phyloP scores from a whole-genome alignment of 2,797 vertebrate genomes.

The Lagodon rhomboides region DNA sequence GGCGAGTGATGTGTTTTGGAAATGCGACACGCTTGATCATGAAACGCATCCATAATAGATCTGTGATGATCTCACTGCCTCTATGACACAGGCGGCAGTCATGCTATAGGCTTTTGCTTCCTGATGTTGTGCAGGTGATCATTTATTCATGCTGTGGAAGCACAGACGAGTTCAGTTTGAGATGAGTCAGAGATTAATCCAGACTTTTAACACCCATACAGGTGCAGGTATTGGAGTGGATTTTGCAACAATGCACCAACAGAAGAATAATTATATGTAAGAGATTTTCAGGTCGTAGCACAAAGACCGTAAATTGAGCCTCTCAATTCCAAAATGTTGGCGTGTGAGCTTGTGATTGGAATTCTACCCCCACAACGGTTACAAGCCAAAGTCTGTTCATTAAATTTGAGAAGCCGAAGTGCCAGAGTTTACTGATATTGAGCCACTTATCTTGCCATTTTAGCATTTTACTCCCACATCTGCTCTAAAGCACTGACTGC shows the following conservation, averaged over 20 bases:
- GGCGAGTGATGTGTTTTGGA: conserved; percentile 14
- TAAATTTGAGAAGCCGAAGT: not conserved
- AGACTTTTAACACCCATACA: not conserved
- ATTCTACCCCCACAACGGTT: not conserved
- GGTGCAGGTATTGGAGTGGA: not conserved
- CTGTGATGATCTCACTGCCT: conserved; percentile 2
- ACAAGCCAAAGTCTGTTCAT: not conserved
- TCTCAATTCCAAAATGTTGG: not conserved
- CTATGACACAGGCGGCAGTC: conserved; percentile 11
- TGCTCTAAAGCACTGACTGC: not conserved
- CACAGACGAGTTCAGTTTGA: not conserved
- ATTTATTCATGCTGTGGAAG: conserved; percentile 39
- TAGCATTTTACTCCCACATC: not conserved
- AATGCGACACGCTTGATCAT: conserved; percentile 25
- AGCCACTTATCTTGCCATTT: not conserved
- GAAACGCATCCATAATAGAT: conserved; percentile 44
- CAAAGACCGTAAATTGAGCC: not conserved
- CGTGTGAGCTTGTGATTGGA: not conserved
- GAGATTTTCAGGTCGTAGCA: no score
- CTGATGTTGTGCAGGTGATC: conserved; percentile 34
- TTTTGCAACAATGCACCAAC: not conserved
- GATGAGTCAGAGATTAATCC: conserved; percentile 11
- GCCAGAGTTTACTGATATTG: not conserved
- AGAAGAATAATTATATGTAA: not conserved
- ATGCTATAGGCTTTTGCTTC: conserved; percentile 18